A percentile compares a stretch with the other conserved stretches of the same genome.
Conservation (phyloP, 2,888 invertebrate genomes). For the Sussaba pulchella region DNA sequence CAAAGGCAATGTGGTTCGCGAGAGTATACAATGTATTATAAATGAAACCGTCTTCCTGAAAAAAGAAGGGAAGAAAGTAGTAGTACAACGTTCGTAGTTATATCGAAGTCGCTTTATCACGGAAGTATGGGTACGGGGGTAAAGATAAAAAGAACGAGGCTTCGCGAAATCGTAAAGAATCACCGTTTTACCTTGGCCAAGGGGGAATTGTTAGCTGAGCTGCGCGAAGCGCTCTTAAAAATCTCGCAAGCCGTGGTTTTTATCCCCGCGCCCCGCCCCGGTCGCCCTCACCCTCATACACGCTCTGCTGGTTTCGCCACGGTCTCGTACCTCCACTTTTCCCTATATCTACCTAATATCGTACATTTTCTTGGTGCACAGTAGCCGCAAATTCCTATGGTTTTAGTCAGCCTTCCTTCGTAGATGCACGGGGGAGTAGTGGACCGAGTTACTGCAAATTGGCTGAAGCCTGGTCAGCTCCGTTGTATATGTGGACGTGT, state of each 20-base stretch:
- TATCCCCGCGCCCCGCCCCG: neutral
- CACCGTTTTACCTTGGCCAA: conserved; percentile 63
- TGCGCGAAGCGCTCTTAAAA: conserved; percentile 61
- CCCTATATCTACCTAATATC: conserved; percentile 45
- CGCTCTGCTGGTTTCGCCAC: neutral
- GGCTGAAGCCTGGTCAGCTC: conserved; percentile 71
- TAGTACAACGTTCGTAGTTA: conserved; percentile 34
- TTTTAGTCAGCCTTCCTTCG: conserved; percentile 62
- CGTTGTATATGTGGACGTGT: conserved; percentile 24
- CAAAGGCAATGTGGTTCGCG: conserved; percentile 22
- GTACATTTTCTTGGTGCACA: conserved; percentile 60
- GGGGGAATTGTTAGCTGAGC: conserved; percentile 66
- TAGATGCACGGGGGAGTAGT: conserved; percentile 59
- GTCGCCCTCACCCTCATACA: neutral
- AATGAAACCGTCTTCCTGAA: conserved; percentile 29
- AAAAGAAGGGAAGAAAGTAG: no score
- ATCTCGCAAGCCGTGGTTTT: conserved; percentile 56
- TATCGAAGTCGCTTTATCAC: conserved; percentile 56
- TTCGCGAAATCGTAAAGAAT: conserved; percentile 64
- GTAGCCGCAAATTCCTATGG: conserved; percentile 63
- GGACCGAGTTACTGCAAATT: conserved; percentile 79
- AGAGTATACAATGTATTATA: conserved; percentile 50
- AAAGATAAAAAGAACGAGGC: conserved; percentile 47
- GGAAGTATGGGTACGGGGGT: conserved; percentile 14
- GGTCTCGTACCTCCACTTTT: neutral